phyloP scores from a whole-genome alignment of 1,140 invertebrate genomes.

The Drosophila pseudoananassae region DNA sequence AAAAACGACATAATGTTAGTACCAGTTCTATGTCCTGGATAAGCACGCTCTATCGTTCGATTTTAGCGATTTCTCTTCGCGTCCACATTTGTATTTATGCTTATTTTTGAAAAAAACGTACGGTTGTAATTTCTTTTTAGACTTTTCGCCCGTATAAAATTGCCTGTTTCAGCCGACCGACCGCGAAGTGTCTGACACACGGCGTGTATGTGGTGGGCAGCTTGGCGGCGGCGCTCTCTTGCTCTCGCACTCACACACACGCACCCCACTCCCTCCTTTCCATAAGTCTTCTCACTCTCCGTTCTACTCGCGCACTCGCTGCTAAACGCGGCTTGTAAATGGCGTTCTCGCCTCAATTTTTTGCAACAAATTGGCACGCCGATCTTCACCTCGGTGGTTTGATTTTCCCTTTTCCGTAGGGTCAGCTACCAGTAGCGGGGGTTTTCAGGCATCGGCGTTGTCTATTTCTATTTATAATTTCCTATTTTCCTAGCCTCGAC shows the following conservation, averaged over 20 bases:
- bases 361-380: constrained; percentile 64
- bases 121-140: constrained; percentile 50
- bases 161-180: constrained; percentile 73
- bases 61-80: constrained; percentile 17
- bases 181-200: constrained; percentile 73
- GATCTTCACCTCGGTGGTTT: constrained; percentile 49
- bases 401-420: constrained; percentile 23
- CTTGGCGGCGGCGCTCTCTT: constrained; percentile 54
- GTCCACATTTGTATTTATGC: constrained; percentile 10
- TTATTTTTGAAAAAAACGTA: neutral
- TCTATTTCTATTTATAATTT: constrained; percentile 45
- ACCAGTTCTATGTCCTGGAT: constrained; percentile 61
- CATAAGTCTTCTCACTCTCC: constrained; percentile 28
- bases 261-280: constrained; percentile 9
- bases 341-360: constrained; percentile 78
- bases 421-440: constrained; percentile 16
- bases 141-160: constrained; percentile 72
- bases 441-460: constrained; percentile 33
- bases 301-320: constrained; percentile 59
- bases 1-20: constrained; percentile 65
- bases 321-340: constrained; percentile 58
- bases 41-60: constrained; percentile 62
- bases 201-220: constrained; percentile 77
- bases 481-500: constrained; percentile 34
- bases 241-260: constrained; percentile 32